phyloP scores from a whole-genome alignment of 2,113 vertebrate genomes.

The Strigops habroptila region DNA sequence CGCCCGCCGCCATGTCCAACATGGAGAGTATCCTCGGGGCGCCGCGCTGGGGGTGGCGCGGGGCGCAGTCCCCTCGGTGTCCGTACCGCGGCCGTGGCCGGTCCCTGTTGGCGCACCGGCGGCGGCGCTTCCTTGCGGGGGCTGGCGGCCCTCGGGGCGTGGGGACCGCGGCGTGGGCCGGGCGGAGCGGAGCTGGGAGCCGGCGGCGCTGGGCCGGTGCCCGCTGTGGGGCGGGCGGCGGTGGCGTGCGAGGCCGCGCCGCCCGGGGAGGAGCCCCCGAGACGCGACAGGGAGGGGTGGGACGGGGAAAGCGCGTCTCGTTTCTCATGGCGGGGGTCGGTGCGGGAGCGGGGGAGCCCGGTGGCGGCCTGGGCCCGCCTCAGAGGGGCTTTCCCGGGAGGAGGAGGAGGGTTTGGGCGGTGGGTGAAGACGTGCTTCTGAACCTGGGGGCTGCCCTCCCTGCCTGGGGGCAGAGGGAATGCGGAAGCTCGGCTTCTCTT shows the following conservation, averaged over 20 bases:
- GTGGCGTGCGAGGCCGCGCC: background rate
- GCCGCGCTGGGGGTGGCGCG: background rate
- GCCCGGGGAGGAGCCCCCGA: background rate
- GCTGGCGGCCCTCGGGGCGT: background rate
- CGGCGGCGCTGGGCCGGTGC: background rate
- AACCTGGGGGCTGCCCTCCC: accelerated
- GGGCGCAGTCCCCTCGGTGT: no score
- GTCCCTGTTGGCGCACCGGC: no score
- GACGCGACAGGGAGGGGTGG: background rate
- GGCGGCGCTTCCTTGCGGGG: background rate
- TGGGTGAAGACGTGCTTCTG: background rate
- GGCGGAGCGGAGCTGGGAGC: no score
- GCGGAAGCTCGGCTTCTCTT: accelerated
- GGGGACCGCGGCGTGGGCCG: background rate
- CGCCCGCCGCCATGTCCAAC: background rate
- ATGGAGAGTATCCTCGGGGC: slow-evolving; percentile 5
- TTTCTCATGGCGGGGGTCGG: background rate
- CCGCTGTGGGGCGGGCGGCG: background rate
- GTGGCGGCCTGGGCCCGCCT: background rate
- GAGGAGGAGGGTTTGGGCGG: background rate
- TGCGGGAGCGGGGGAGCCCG: background rate
- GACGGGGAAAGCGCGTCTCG: background rate
- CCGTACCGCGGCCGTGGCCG: no score
- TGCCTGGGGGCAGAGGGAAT: accelerated
- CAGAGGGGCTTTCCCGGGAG: background rate